These are phyloP conservation scores for Gorsachius goisagi DNA, from an alignment of 2,113 vertebrate genomes.

Conservation along the genomic window DNA sequence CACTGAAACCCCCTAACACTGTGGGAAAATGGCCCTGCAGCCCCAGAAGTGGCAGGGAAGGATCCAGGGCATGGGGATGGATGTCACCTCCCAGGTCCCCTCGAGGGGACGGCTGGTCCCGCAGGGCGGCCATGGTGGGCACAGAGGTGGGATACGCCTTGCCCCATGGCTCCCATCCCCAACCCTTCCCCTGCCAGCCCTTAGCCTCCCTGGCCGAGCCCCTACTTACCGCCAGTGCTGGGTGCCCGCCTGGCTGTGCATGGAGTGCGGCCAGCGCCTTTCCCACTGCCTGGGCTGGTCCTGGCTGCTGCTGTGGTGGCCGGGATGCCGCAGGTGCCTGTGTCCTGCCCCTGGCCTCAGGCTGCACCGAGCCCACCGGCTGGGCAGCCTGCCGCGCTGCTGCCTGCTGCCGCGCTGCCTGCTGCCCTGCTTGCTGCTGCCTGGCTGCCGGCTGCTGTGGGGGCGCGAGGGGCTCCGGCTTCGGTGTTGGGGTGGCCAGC, in stretches of 20 bases:
- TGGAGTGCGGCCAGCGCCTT: conserved; percentile 64
- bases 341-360: conserved; percentile 14
- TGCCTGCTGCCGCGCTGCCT: conserved; percentile 59
- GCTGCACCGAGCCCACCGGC: not conserved
- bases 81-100: not conserved
- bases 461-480: conserved; percentile 65
- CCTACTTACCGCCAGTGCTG: conserved; percentile 75
- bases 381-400: conserved; percentile 67
- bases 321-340: conserved; percentile 57
- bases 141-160: not conserved
- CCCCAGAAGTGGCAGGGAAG: not conserved
- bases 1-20: not conserved
- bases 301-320: conserved; percentile 62
- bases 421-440: conserved; percentile 65
- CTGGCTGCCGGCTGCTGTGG: conserved; percentile 67
- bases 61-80: not conserved
- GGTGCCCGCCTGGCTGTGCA: conserved; percentile 65
- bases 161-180: not conserved
- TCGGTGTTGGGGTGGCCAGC: conserved; percentile 71
- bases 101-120: not conserved
- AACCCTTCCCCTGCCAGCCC: not conserved
- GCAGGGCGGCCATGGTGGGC: fast-evolving
- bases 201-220: not conserved
- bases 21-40: not conserved
- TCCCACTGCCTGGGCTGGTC: conserved; percentile 23